phyloP scores from a whole-genome alignment of 2,888 invertebrate species.

The Megalurothrips usitatus region DNA sequence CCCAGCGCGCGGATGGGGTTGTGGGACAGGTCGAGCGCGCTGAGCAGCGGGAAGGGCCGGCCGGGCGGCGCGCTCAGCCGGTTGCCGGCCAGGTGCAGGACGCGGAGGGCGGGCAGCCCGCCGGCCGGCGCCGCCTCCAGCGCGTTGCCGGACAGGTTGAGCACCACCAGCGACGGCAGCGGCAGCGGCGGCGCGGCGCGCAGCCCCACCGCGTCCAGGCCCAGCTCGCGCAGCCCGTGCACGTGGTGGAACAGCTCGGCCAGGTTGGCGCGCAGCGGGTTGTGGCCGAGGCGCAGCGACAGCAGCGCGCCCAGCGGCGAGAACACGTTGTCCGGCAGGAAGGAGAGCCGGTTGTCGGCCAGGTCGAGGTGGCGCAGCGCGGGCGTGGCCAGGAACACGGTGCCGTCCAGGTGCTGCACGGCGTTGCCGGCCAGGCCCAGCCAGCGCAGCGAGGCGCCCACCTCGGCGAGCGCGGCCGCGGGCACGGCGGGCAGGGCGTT shows the following conservation, averaged over 20 bases:
- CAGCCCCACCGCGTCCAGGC: constrained; percentile 71
- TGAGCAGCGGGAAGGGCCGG: constrained; percentile 58
- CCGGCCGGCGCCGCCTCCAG: constrained; percentile 66
- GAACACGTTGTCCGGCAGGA: constrained; percentile 84
- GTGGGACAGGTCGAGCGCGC: constrained; percentile 70
- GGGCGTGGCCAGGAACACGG: constrained; percentile 78
- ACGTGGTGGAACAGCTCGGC: constrained; percentile 84
- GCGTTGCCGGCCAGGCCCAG: constrained; percentile 74
- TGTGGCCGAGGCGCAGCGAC: constrained; percentile 73
- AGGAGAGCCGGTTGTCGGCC: constrained; percentile 73
- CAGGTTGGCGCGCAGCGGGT: constrained; percentile 76
- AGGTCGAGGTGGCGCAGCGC: constrained; percentile 72
- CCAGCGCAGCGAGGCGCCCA: constrained; percentile 71
- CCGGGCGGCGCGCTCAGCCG: constrained; percentile 70
- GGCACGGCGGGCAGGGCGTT: constrained; percentile 78
- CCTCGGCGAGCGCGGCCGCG: constrained; percentile 68
- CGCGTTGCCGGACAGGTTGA: constrained; percentile 75
- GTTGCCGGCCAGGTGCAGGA: constrained; percentile 72
- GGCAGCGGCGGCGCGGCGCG: constrained; percentile 69
- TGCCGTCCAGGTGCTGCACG: constrained; percentile 81
- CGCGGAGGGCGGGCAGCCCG: constrained; percentile 55
- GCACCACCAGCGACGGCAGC: constrained; percentile 68
- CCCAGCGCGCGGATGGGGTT: constrained; percentile 68
- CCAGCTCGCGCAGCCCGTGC: constrained; percentile 71
- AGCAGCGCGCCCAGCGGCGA: constrained; percentile 73